phyloP scores from a whole-genome alignment of 2,797 vertebrate genomes.

The Leptoclinus maculatus region DNA sequence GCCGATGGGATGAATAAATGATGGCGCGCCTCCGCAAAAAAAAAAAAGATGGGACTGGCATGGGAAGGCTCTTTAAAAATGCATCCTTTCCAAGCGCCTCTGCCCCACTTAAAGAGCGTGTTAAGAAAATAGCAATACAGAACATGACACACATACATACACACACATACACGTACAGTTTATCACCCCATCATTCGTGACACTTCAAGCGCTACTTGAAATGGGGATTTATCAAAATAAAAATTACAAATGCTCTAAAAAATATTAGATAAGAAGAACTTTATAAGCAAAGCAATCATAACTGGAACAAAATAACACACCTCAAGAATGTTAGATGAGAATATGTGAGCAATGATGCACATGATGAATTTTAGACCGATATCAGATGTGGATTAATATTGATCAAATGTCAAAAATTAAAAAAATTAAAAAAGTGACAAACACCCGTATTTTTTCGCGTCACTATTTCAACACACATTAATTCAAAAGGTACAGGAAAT shows the following conservation, averaged over 20 bases:
- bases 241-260: neutral
- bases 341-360: conserved; percentile 10
- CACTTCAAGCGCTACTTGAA: conserved; percentile 3
- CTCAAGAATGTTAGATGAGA: conserved; percentile 16
- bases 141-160: neutral
- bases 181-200: neutral
- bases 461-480: conserved; percentile 1
- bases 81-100: conserved; percentile 75
- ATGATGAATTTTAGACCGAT: neutral
- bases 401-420: neutral
- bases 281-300: conserved; percentile 12
- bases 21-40: conserved; percentile 61
- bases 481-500: neutral
- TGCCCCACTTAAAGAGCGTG: conserved; percentile 78
- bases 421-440: conserved; percentile 26
- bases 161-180: neutral
- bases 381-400: neutral
- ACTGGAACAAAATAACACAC: conserved; percentile 18
- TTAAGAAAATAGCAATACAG: conserved; percentile 45
- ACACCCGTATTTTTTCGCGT: neutral
- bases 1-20: conserved; percentile 81
- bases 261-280: neutral
- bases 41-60: conserved; percentile 67
- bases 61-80: conserved; percentile 78
- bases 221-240: neutral